phyloP scores from a whole-genome alignment of 2,113 vertebrate species.

The Misgurnus mizolepis region DNA sequence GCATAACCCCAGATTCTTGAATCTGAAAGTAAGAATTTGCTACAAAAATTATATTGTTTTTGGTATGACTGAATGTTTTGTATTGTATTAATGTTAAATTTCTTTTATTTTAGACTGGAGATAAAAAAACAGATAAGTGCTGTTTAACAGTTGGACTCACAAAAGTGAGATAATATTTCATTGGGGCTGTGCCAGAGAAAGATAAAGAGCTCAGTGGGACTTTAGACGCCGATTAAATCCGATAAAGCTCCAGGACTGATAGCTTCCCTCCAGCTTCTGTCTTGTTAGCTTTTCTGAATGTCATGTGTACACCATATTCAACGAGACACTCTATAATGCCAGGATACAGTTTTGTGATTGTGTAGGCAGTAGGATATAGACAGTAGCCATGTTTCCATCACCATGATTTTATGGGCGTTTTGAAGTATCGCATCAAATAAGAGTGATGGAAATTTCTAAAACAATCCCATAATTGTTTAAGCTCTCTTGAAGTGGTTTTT shows the following conservation, averaged over 20 bases:
- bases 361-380: too few relatives aligned
- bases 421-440: too few relatives aligned
- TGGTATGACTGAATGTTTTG: background rate
- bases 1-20: background rate
- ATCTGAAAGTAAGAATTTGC: background rate
- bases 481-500: too few relatives aligned
- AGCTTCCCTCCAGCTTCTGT: constrained; percentile 9
- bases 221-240: constrained; percentile 31
- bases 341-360: too few relatives aligned
- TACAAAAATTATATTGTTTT: background rate
- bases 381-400: too few relatives aligned
- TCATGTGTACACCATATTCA: background rate
- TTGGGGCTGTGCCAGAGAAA: constrained; percentile 5
- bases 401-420: too few relatives aligned
- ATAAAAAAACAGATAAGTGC: background rate
- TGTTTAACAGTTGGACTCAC: background rate
- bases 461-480: too few relatives aligned
- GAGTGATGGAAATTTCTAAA: too few relatives aligned
- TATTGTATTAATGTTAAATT: background rate
- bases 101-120: background rate
- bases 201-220: constrained; percentile 30
- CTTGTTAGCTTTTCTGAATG: background rate
- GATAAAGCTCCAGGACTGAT: constrained; percentile 21
- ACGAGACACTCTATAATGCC: background rate
- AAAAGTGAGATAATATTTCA: constrained; percentile 23